Evolutionary conservation across 2,113 vertebrate genomes (phyloP).

Genomic region (Tenrec ecaudatus): DNA sequence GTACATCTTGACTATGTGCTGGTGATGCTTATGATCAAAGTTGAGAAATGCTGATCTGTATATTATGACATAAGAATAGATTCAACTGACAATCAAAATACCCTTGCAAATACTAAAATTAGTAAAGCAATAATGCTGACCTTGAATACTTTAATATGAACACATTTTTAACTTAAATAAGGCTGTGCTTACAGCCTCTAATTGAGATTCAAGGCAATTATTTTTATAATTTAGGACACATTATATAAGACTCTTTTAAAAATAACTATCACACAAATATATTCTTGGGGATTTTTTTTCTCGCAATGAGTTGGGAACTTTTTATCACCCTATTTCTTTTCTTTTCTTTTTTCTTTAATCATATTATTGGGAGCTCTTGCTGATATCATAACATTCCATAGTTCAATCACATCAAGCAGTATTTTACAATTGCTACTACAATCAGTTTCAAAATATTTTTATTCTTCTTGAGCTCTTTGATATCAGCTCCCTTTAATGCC

Average conservation of each 20-base stretch:
- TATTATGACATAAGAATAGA: background rate
- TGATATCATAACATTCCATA: no score
- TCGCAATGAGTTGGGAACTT: no score
- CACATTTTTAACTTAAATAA: slow-evolving; percentile 5
- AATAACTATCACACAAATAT: background rate
- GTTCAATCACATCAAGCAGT: no score
- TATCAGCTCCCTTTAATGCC: no score
- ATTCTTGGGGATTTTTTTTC: background rate
- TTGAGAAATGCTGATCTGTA: slow-evolving; percentile 17
- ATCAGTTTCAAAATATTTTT: no score
- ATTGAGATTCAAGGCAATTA: slow-evolving; percentile 9
- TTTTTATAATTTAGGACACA: background rate
- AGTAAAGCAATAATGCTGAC: slow-evolving; percentile 5
- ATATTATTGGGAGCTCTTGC: no score
- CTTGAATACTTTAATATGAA: slow-evolving; percentile 42
- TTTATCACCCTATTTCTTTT: no score
- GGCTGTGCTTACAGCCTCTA: background rate
- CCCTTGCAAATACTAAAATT: slow-evolving; percentile 19
- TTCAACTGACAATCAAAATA: background rate
- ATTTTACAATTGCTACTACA: no score
- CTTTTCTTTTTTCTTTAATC: no score
- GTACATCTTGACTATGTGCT: background rate
- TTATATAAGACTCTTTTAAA: no score
- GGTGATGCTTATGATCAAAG: background rate
- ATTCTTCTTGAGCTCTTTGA: no score